Base-by-base conservation (phyloP, 1,140 invertebrate genomes). In the Trichomalopsis sarcophagae region DNA sequence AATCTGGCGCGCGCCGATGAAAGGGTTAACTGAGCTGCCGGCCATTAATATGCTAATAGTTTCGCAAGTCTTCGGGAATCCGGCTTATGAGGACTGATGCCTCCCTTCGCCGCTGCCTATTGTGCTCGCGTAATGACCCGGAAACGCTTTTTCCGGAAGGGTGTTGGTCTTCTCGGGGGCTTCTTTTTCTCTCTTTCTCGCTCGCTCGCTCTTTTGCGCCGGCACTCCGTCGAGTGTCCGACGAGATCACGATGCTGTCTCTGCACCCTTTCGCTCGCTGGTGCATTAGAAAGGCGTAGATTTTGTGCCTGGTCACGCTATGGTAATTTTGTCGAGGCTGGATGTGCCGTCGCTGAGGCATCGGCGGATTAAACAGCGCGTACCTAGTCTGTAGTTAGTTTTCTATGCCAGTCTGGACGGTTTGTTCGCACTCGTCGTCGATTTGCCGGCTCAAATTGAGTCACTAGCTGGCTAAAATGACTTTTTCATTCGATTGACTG, bases 41-140 rank as follows among this genome's bases (percentile, higher is more conserved):
- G 87, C 91, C 92, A 93, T 93, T 93, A 93, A 93, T 93, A 93
- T 93, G 93, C 92, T 93, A 93, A 93, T 93, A 93, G 93, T 92
- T 92, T 92, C 91, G 81, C 91, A 91, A 93, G 91, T 93, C 92
- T 93, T 90, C 68, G 85, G 17, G 91, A 93, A 92, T 92, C 91
- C 90, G 88, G 90, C 91, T 91, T 92, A 92, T 91, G 92, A 50
- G 69, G 66, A 40, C 27, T 36, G n/a, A 62, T 62, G 55, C 55
- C 21, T n/a, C 55, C 55, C 55, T n/a, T 40, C 36, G 14, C 66
- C 14, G 79, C 17, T 7, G 79, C 17, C 81, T 47, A 93, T 93
- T 93, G 93, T 92, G 87, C 87, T 80, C 85, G 90, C 87, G 91
- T 93, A 93, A 93, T 93, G 93, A 93, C 92, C 92, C 91, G 91